A percentile compares a stretch with the other conserved stretches of the same genome.
phyloP scores from a whole-genome alignment of 2,888 invertebrate genomes.

The Chydorus sphaericus region DNA sequence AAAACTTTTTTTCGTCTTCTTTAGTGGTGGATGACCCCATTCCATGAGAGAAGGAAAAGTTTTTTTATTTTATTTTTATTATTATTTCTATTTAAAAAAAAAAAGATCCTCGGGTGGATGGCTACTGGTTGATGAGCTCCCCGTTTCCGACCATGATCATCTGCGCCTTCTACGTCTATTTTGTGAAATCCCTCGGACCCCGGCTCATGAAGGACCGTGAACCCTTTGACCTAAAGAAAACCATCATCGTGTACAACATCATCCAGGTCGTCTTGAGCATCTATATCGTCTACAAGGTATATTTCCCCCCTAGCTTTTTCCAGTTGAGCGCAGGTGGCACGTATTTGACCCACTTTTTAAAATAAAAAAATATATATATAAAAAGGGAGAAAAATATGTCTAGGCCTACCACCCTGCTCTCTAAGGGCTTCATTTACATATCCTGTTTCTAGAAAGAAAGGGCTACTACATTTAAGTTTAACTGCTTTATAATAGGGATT shows the following conservation, averaged over 20 bases:
- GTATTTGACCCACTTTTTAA: not conserved
- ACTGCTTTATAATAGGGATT: not conserved
- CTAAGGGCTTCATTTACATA: no score
- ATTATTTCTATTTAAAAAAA: conserved; percentile 19
- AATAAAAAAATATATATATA: not conserved
- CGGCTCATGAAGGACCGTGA: conserved; percentile 77
- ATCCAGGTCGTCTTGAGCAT: conserved; percentile 77
- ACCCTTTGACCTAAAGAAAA: conserved; percentile 62
- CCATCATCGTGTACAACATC: conserved; percentile 74
- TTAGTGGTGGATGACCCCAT: no score
- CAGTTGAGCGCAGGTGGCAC: not conserved
- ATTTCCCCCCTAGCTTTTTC: conserved; percentile 19
- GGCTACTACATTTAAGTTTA: no score
- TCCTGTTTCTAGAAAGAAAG: no score
- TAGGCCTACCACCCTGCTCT: not conserved
- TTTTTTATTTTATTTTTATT: not conserved
- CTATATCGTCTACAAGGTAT: conserved; percentile 87
- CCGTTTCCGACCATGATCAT: conserved; percentile 70
- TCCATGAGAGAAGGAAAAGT: no score
- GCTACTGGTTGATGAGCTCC: conserved; percentile 79
- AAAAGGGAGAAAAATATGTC: not conserved
- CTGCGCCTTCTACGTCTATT: conserved; percentile 68
- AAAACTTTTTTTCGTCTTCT: no score
- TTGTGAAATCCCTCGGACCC: conserved; percentile 68
- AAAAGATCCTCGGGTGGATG: conserved; percentile 75